Evolutionary conservation across 1,140 invertebrate genomes (phyloP).

Genomic region (Lysiphlebus fabarum): DNA sequence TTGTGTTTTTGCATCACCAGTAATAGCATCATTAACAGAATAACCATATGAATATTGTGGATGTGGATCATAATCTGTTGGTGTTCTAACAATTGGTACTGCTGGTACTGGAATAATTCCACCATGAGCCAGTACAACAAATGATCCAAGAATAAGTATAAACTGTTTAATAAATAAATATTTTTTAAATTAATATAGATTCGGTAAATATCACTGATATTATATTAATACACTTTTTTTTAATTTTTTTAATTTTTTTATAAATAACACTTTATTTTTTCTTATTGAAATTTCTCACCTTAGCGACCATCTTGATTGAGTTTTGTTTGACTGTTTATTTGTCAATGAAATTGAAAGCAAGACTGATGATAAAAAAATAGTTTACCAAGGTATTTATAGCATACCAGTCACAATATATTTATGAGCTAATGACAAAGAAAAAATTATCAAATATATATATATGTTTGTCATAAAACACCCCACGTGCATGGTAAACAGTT

Average conservation of each 20-base stretch:
- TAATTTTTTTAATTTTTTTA: too few species aligned
- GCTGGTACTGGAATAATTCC: conserved; percentile 24
- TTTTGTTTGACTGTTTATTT: conserved; percentile 20
- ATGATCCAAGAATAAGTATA: neutral
- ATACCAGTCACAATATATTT: conserved; percentile 22
- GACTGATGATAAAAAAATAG: conserved; percentile 44
- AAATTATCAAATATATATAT: conserved; percentile 9
- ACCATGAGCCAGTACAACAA: neutral
- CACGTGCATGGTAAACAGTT: conserved; percentile 41
- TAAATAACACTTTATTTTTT: neutral
- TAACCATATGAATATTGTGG: conserved; percentile 23
- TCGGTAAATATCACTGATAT: too few species aligned
- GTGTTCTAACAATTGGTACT: conserved; percentile 29
- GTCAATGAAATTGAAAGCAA: conserved; percentile 32
- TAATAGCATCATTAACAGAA: conserved; percentile 19
- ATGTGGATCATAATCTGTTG: conserved; percentile 18
- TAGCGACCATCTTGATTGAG: conserved; percentile 38
- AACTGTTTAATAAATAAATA: neutral
- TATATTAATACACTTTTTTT: too few species aligned
- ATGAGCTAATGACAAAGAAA: conserved; percentile 20
- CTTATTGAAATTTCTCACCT: conserved; percentile 36
- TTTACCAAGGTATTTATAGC: conserved; percentile 51
- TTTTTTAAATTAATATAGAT: neutral
- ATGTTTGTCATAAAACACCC: conserved; percentile 23
- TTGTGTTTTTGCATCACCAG: conserved; percentile 21